Conservation (phyloP, 1,140 invertebrate species). For the Eupeodes corollae region DNA sequence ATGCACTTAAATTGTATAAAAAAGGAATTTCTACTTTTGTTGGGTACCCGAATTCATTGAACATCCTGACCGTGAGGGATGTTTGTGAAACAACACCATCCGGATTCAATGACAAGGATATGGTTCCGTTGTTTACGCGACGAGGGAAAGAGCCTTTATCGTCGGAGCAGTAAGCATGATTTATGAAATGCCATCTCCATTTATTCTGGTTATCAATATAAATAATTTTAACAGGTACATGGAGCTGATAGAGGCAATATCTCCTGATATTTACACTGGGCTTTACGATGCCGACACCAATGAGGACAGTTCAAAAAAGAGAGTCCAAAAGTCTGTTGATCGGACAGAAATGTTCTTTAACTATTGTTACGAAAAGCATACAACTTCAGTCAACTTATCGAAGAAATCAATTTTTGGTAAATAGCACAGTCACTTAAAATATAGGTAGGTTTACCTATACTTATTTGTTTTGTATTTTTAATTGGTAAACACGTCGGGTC, state of each 20-base stretch:
- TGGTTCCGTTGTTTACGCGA: slow-evolving; percentile 59
- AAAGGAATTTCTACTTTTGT: slow-evolving; percentile 45
- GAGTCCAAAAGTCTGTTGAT: slow-evolving; percentile 53
- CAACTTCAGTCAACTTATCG: slow-evolving; percentile 40
- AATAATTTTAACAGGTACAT: slow-evolving; percentile 43
- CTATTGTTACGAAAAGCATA: slow-evolving; percentile 47
- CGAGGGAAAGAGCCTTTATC: slow-evolving; percentile 55
- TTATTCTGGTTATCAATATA: background rate
- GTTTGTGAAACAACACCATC: slow-evolving; percentile 44
- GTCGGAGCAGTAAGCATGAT: slow-evolving; percentile 34
- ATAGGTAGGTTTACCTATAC: no score
- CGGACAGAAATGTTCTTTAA: slow-evolving; percentile 47
- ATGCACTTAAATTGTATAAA: slow-evolving; percentile 41
- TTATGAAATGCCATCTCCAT: background rate
- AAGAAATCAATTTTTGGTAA: slow-evolving; percentile 27
- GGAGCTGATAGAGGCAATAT: slow-evolving; percentile 59
- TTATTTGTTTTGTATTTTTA: no score
- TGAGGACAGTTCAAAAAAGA: slow-evolving; percentile 50
- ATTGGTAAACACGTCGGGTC: no score
- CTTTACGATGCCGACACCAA: slow-evolving; percentile 73
- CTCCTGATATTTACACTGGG: slow-evolving; percentile 67
- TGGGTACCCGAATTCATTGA: slow-evolving; percentile 47
- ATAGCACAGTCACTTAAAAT: slow-evolving; percentile 3
- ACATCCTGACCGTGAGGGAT: slow-evolving; percentile 54
- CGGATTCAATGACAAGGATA: slow-evolving; percentile 55